phyloP scores from a whole-genome alignment of 2,113 vertebrate species.

The Morone saxatilis region DNA sequence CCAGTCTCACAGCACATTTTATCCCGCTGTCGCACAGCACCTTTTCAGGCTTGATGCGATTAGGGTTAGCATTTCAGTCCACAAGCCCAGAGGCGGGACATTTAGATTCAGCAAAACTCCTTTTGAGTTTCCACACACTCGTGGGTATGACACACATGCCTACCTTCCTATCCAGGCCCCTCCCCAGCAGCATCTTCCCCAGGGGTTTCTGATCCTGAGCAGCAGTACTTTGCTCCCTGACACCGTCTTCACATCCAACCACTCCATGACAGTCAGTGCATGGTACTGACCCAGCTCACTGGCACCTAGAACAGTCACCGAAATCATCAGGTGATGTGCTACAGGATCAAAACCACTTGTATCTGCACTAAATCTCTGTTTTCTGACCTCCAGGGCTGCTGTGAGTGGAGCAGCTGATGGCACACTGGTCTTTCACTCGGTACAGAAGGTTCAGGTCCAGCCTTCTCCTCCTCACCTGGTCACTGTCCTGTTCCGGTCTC shows the following conservation, averaged over 20 bases:
- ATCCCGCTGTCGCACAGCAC: background rate
- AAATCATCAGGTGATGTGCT: background rate
- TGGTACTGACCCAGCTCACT: constrained; percentile 90
- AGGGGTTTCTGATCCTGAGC: constrained; percentile 92
- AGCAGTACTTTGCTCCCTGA: constrained; percentile 83
- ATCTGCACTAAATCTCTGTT: background rate
- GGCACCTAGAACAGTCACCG: constrained; percentile 73
- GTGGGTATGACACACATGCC: background rate
- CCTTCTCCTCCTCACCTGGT: constrained; percentile 67
- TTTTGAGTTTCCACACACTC: background rate
- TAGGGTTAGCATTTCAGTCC: no score
- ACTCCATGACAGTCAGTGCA: constrained; percentile 90
- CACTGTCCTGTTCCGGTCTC: constrained; percentile 64
- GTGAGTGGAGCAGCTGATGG: constrained; percentile 92
- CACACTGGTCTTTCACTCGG: constrained; percentile 87
- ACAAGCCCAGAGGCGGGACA: background rate
- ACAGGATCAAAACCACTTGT: background rate
- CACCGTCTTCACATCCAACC: constrained; percentile 79
- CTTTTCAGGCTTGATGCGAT: background rate
- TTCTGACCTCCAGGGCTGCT: constrained; percentile 86
- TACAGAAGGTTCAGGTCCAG: constrained; percentile 85
- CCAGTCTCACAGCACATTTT: background rate
- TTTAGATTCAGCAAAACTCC: background rate
- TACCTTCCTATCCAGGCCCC: constrained; percentile 91
- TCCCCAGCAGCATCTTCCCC: constrained; percentile 93